Evolutionary conservation across 1,140 invertebrate genomes (phyloP), one percentile per base, ranked within the genome.

Genomic region (Diabrotica virgifera): DNA sequence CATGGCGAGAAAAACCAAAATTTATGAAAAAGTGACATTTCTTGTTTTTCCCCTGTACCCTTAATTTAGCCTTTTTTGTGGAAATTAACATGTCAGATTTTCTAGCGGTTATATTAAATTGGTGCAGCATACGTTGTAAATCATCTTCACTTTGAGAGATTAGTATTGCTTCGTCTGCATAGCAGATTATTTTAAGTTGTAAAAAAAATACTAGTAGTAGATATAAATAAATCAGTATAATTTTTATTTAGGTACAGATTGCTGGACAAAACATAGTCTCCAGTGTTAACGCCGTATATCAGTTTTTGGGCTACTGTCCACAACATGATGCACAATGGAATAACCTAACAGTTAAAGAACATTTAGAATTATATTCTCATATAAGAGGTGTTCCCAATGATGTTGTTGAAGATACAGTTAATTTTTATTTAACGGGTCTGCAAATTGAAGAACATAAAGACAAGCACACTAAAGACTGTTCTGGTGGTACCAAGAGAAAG

Each of bases 401-500:
- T 10, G 85, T 90, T 52, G 85, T 88, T 50, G 77, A 84, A 14
- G 82, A 83, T 76, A 83, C 90, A 64, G 85, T 90, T 37, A 85
- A 88, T 72, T 83, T 87, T 10, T 93, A 90, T 76, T 77, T 93
- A 5, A 80, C 85, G 61, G 89, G 89, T 7, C 83, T 95, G 6
- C 88, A 91, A 80, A 90, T 95, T 67, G 82, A 87, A 66, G 91
- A 94, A 71, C 92, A 95, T 78, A 85, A 86, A 0, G 82, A 89
- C 52, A 95, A 95, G 76, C 84, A 87, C 70, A 84, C 87, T 0
- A 86, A 90, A 66, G 86, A 90, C 68, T 92, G 94, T 75, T 96
- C 93, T 5, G 94, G 94, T 2, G 95, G 94, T 11, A 96, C 94
- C 2, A 89, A 90, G 78, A 84, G 95, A 58, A 96, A 96, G 80